phyloP scores from a whole-genome alignment of 2,888 invertebrate species.

The Caenorhabditis afra region DNA sequence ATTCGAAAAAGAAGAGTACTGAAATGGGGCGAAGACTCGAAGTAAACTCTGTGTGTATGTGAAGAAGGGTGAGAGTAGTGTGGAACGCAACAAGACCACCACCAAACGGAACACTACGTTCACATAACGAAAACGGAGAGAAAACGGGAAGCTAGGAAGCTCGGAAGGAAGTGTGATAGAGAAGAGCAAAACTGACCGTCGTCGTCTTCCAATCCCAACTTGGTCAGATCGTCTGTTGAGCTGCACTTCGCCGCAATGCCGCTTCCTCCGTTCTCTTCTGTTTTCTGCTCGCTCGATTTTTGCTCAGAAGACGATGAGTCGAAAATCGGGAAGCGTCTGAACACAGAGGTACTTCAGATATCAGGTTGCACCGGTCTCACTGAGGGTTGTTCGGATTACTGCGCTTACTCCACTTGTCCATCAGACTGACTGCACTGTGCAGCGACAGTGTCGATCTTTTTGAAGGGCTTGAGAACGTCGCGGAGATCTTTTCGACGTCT shows the following conservation, averaged over 20 bases:
- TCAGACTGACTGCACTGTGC: conserved; percentile 47
- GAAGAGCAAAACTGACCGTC: conserved; percentile 36
- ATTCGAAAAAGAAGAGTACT: not conserved
- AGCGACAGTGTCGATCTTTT: conserved; percentile 43
- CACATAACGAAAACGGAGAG: not conserved
- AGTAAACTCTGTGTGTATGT: not conserved
- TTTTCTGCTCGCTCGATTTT: conserved; percentile 10
- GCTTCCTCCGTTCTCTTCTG: conserved; percentile 1
- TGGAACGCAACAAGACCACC: conserved; percentile 27
- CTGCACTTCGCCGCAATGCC: conserved; percentile 61
- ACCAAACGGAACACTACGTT: conserved; percentile 29
- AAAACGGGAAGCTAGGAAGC: too few relatives aligned
- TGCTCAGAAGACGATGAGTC: conserved; percentile 20
- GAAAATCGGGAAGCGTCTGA: conserved; percentile 50
- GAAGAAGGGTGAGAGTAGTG: not conserved
- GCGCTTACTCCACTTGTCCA: conserved; percentile 54
- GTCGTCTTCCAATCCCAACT: conserved; percentile 53
- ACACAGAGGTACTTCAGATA: not conserved
- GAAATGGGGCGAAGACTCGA: not conserved
- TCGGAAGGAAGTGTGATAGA: too few relatives aligned
- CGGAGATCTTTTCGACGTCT: conserved; percentile 32
- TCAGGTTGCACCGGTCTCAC: conserved; percentile 13
- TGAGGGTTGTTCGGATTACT: conserved; percentile 55
- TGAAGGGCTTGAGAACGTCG: conserved; percentile 29
- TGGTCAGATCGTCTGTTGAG: conserved; percentile 62